Base-by-base conservation (phyloP, 1,140 invertebrate genomes). In the Aphis craccivora region DNA sequence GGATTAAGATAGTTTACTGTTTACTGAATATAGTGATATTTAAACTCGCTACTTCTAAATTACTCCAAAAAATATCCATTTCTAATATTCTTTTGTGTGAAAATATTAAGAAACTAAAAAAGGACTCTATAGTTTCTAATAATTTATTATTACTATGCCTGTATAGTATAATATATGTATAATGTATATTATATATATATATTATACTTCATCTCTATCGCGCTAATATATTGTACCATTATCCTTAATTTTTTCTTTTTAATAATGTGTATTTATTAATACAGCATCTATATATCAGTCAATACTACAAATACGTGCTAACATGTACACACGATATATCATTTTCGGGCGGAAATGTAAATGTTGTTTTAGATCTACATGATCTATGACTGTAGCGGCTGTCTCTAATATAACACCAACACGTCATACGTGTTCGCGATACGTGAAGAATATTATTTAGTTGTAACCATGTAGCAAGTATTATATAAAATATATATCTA, bases 371-470 rank as follows among this genome's bases (percentile, higher is more conserved):
- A 18, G 60, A 76, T n/a, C 30, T 14, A 76, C 30, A n/a, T 76
- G 60, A 76, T 76, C 60, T 76, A 76, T n/a, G 60, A n/a, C n/a
- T 5, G 60, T 76, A n/a, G 60, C 30, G 60, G 14, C 30, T 76
- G 60, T n/a, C n/a, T 76, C 30, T 76, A 76, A 76, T 76, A 76
- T n/a, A 67, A 76, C 83, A 40, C 37, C 35, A 35, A 40, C 84
- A 45, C 84, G 84, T 76, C 23, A 45, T 86, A 45, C 30, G 22
- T 45, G 30, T 45, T 35, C 45, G 30, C 45, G 86, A 45, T n/a
- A 76, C 86, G 30, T n/a, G 86, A 18, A n/a, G 86, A 35, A 87
- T 86, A 86, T 45, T 86, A 86, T 45, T 76, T 76, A 76, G 60
- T 76, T 76, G 60, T n/a, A 67, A 18, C 30, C 60, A n/a, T 67